These are phyloP conservation scores for Dolichallabes microphthalmus DNA, from an alignment of 2,113 vertebrate genomes.

Conservation along the genomic window DNA sequence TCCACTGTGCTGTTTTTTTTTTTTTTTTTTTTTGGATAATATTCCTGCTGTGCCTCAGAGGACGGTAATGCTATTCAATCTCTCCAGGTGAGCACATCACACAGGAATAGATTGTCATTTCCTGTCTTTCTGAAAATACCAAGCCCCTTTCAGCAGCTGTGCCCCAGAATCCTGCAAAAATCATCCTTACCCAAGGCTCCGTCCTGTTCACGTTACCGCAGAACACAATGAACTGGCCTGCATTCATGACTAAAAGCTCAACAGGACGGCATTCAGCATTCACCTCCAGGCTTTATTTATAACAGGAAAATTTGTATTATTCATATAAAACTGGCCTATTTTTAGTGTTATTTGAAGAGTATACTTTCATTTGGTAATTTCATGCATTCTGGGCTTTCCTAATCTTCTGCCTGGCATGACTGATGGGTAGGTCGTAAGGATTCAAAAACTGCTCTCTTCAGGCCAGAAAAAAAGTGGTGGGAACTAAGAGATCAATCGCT, in stretches of 20 bases:
- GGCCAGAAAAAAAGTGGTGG: neutral
- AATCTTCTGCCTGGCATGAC: conserved; percentile 24
- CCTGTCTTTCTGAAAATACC: conserved; percentile 28
- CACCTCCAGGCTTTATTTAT: neutral
- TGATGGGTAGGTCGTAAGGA: conserved; percentile 14
- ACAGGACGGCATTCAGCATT: neutral
- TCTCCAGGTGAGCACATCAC: conserved; percentile 17
- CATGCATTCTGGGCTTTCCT: conserved; percentile 12
- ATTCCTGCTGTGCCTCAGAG: neutral
- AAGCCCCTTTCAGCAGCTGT: conserved; percentile 8
- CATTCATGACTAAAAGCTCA: conserved; percentile 8
- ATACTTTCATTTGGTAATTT: conserved; percentile 42
- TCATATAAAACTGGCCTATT: conserved; percentile 13
- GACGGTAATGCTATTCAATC: neutral
- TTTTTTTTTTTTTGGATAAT: neutral
- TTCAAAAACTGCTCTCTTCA: conserved; percentile 7
- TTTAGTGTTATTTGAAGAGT: conserved; percentile 22
- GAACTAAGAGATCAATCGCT: conserved; percentile 11
- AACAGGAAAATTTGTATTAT: conserved; percentile 16
- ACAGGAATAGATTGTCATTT: conserved; percentile 32
- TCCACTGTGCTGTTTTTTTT: neutral
- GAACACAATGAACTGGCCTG: neutral
- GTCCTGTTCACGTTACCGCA: neutral
- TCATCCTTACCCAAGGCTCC: conserved; percentile 6
- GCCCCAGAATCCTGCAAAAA: conserved; percentile 11